Evolutionary conservation across 2,888 invertebrate genomes (phyloP).

Genomic region (Drosophila nr. fundita): DNA sequence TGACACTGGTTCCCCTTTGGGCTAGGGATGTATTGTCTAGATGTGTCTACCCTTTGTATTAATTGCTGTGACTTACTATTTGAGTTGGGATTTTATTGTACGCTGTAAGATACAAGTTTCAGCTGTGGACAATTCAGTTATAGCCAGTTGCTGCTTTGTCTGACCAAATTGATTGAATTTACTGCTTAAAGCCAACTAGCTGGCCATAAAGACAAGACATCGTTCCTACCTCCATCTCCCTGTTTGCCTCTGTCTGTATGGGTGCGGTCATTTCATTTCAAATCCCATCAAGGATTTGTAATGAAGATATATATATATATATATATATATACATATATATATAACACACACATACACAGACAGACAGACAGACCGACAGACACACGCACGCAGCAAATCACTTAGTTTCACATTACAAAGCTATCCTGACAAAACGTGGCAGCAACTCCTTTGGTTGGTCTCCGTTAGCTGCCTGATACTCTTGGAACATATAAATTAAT

Average conservation of each 20-base stretch:
- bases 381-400: slow-evolving; percentile 60
- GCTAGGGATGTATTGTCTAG: neutral
- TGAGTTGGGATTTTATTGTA: slow-evolving; percentile 72
- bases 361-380: slow-evolving; percentile 19
- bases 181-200: slow-evolving; percentile 73
- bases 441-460: slow-evolving; percentile 56
- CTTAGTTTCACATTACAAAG: slow-evolving; percentile 82
- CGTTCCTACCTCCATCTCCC: neutral
- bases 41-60: slow-evolving; percentile 59
- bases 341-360: slow-evolving; percentile 12
- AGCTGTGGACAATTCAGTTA: slow-evolving; percentile 36
- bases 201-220: slow-evolving; percentile 45
- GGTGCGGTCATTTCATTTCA: slow-evolving; percentile 63
- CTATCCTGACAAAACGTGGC: slow-evolving; percentile 52
- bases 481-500: slow-evolving; percentile 78
- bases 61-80: slow-evolving; percentile 77
- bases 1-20: slow-evolving; percentile 23
- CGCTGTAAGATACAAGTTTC: slow-evolving; percentile 43
- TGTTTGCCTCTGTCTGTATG: slow-evolving; percentile 23
- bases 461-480: slow-evolving; percentile 47
- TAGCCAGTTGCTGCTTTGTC: slow-evolving; percentile 32
- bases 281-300: slow-evolving; percentile 74
- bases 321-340: neutral
- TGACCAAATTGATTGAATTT: slow-evolving; percentile 77
- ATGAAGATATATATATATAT: slow-evolving; percentile 66